Conservation (phyloP, 2,888 invertebrate species). For the Poecilus cupreus region DNA sequence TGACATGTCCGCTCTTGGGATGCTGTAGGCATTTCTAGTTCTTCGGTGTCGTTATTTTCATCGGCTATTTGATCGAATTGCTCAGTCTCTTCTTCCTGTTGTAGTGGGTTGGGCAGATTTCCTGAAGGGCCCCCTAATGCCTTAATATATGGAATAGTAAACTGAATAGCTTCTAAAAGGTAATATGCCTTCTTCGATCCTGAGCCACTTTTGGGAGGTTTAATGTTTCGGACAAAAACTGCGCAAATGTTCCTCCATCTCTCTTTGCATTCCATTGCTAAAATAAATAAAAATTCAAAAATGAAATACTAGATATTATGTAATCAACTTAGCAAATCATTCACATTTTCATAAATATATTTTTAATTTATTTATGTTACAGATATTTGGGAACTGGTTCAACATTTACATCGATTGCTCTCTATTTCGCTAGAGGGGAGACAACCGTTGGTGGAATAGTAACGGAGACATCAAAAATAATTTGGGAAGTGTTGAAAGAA, state of each 20-base stretch:
- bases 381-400: conserved; percentile 64
- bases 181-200: conserved; percentile 60
- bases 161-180: conserved; percentile 59
- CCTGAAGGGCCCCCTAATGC: background rate
- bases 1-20: background rate
- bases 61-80: background rate
- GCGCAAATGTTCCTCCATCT: conserved; percentile 62
- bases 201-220: conserved; percentile 56
- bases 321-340: too few relatives aligned
- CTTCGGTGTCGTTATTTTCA: background rate
- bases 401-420: conserved; percentile 61
- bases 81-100: background rate
- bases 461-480: conserved; percentile 61
- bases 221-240: conserved; percentile 60
- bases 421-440: conserved; percentile 63
- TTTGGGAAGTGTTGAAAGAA: conserved; percentile 62
- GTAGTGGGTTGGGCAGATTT: background rate
- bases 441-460: conserved; percentile 62
- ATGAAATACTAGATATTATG: conserved; percentile 1
- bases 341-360: too few relatives aligned
- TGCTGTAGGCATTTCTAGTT: background rate
- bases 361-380: conserved; percentile 58
- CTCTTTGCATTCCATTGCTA: conserved; percentile 58
- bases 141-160: conserved; percentile 60
- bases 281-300: conserved; percentile 55